A percentile compares a stretch with the other conserved stretches of the same genome.
These are phyloP conservation scores for Cyclophora albipunctata DNA, from an alignment of 2,888 invertebrate genomes.

Conservation along the genomic window DNA sequence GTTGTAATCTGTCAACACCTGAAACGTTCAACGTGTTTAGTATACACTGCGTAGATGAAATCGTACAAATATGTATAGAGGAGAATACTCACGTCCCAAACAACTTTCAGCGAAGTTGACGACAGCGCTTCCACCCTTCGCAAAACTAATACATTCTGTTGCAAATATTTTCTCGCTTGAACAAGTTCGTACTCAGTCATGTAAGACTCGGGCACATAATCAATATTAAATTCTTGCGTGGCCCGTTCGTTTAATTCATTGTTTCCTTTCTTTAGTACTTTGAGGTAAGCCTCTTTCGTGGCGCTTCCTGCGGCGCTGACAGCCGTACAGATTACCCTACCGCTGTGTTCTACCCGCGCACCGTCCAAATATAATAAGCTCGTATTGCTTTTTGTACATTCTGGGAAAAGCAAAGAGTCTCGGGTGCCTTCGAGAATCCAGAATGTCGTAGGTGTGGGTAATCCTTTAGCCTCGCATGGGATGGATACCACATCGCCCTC, in stretches of 20 bases:
- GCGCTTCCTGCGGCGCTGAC: conserved; percentile 69
- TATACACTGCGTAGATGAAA: conserved; percentile 6
- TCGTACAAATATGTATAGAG: conserved; percentile 7
- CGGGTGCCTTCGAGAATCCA: conserved; percentile 96
- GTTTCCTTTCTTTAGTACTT: conserved; percentile 61
- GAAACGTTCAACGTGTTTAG: conserved; percentile 24
- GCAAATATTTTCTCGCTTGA: conserved; percentile 85
- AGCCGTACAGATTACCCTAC: conserved; percentile 68
- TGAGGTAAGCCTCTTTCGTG: conserved; percentile 69
- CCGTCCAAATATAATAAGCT: conserved; percentile 66
- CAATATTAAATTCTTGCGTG: conserved; percentile 43
- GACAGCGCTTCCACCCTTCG: conserved; percentile 79
- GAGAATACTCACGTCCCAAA: conserved; percentile 82
- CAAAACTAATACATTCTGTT: conserved; percentile 87
- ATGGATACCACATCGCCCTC: conserved; percentile 91
- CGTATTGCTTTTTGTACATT: conserved; percentile 67
- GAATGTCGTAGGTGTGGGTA: conserved; percentile 94
- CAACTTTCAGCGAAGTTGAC: conserved; percentile 84
- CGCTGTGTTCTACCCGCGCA: conserved; percentile 60
- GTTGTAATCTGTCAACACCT: conserved; percentile 71
- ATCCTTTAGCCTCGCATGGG: conserved; percentile 93
- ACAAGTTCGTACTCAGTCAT: conserved; percentile 85
- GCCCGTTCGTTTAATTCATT: conserved; percentile 52
- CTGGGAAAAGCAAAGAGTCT: conserved; percentile 76
- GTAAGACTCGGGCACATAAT: conserved; percentile 53